Evolutionary conservation across 2,888 invertebrate species (phyloP), one percentile per base, ranked within the genome.

Genomic region (Seira musarum): DNA sequence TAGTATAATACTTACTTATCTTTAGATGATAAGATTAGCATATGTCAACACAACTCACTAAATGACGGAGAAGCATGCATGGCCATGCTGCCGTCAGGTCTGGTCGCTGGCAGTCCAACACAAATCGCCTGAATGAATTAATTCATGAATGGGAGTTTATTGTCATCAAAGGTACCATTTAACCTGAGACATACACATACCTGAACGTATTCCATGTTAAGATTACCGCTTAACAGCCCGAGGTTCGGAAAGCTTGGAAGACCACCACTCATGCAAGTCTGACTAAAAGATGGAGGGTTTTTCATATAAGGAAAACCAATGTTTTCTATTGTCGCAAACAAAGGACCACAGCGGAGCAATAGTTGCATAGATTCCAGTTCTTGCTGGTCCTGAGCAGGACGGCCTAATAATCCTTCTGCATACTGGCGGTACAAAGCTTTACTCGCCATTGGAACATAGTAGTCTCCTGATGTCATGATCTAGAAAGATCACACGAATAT

Each of bases 331-430:
- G 72, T 72, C 22, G 79, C 19, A 25, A 79, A 79, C 13, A 73
- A 17, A 8, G 67, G 66, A 6, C 79, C 79, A 49, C 72, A 79
- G 15, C 19, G 30, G 6, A 79, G 49, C 19, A 68, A 21, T 0
- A 79, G 57, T 61, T 73, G 79, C 79, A 79, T 79, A 19, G 72
- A 67, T 6, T 79, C 64, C 3, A 79, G 63, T 19, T 79, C 79
- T 15, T 35, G 21, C 63, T 67, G 53, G n/a, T 46, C 61, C 25
- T 60, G 53, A 15, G 79, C 79, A 1, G 72, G 79, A 3, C 79
- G 72, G 5, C 79, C 79, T 49, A 79, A 22, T 3, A 79, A 40
- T 17, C 63, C 79, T 35, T 72, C 64, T 15, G 79, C 79, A 24
- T 79, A 79, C 13, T 72, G 49, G 1, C 79, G 60, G 46, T 79